Conservation (phyloP, 2,888 invertebrate species). For the Pseudeuparius sepicola region DNA sequence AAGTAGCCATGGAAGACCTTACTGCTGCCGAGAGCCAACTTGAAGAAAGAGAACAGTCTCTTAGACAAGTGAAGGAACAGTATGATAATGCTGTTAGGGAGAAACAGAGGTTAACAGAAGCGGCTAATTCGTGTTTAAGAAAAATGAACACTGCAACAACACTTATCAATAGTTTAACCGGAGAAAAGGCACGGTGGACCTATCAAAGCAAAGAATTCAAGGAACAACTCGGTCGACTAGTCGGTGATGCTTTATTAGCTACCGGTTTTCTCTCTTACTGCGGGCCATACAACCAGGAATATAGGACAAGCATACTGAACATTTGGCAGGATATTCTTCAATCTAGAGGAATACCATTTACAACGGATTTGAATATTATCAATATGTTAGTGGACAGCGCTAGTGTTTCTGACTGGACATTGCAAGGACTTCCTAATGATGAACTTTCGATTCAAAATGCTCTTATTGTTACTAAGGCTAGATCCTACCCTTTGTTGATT, state of each 20-base stretch:
- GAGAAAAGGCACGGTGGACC: constrained; percentile 86
- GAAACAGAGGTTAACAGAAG: constrained; percentile 81
- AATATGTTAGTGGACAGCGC: constrained; percentile 85
- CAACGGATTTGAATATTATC: constrained; percentile 73
- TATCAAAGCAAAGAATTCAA: constrained; percentile 88
- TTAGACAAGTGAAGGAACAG: constrained; percentile 80
- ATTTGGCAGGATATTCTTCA: constrained; percentile 81
- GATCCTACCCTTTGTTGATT: constrained; percentile 82
- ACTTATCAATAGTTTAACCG: constrained; percentile 85
- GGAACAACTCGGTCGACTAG: constrained; percentile 67
- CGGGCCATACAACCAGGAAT: constrained; percentile 94
- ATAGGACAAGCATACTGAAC: constrained; percentile 65
- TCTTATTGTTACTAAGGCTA: constrained; percentile 86
- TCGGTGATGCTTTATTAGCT: constrained; percentile 86
- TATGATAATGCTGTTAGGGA: constrained; percentile 88
- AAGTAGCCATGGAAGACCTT: constrained; percentile 82
- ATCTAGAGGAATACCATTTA: constrained; percentile 69
- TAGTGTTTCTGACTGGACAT: constrained; percentile 85
- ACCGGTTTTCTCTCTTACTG: constrained; percentile 92
- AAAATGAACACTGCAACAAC: constrained; percentile 96
- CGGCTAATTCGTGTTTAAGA: constrained; percentile 80
- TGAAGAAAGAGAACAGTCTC: constrained; percentile 78
- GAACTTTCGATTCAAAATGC: constrained; percentile 94
- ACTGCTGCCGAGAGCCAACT: constrained; percentile 76
- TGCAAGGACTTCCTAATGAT: constrained; percentile 91